phyloP scores from a whole-genome alignment of 2,888 invertebrate species.

The Anodontia alba region DNA sequence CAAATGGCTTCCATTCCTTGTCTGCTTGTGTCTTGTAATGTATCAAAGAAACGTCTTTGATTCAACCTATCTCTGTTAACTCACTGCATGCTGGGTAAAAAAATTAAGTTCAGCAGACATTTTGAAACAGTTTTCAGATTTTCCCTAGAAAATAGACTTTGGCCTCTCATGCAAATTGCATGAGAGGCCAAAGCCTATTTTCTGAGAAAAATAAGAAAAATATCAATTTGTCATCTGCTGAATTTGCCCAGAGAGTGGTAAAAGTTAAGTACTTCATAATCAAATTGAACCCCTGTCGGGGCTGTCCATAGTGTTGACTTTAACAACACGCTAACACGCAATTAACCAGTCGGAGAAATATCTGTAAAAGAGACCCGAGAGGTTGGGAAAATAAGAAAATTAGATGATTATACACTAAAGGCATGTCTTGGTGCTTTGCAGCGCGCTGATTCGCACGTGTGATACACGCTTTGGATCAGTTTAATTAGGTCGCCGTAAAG shows the following conservation, averaged over 20 bases:
- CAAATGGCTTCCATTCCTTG: too few relatives aligned
- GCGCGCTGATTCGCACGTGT: slow-evolving; percentile 2
- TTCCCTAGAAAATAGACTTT: too few relatives aligned
- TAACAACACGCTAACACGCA: slow-evolving; percentile 10
- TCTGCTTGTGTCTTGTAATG: too few relatives aligned
- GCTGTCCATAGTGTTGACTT: slow-evolving; percentile 4
- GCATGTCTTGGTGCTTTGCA: slow-evolving; percentile 4
- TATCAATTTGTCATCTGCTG: too few relatives aligned
- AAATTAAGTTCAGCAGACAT: too few relatives aligned
- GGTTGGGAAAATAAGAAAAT: background rate
- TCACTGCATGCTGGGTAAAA: too few relatives aligned
- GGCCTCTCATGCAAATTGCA: too few relatives aligned
- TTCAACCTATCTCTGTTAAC: too few relatives aligned
- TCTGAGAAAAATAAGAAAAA: too few relatives aligned
- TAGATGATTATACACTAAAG: slow-evolving; percentile 11
- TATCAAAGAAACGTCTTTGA: background rate
- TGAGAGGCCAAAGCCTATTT: too few relatives aligned
- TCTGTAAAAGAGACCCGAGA: background rate
- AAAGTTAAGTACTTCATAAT: background rate
- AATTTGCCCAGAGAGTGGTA: too few relatives aligned
- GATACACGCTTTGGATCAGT: background rate
- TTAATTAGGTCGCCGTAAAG: slow-evolving; percentile 15
- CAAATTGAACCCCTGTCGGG: background rate
- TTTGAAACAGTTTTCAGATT: too few relatives aligned
- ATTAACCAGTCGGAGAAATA: background rate